Conservation (phyloP, 2,113 vertebrate genomes). For the Caloenas nicobarica region DNA sequence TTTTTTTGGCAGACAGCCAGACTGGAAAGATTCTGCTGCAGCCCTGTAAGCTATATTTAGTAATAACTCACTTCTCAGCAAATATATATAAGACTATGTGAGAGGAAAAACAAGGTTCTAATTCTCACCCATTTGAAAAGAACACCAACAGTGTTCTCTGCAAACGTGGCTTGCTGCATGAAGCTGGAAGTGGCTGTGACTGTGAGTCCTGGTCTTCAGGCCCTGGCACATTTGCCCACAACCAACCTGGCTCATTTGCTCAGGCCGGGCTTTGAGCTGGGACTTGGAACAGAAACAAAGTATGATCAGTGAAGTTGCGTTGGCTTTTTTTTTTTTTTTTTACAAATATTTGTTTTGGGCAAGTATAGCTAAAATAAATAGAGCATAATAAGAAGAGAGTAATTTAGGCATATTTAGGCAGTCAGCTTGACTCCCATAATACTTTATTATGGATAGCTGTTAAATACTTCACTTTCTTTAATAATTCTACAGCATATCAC, state of each 20-base stretch:
- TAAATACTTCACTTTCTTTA: not conserved
- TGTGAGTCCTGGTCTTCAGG: not conserved
- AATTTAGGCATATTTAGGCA: not conserved
- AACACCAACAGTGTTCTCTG: not conserved
- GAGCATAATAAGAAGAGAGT: not conserved
- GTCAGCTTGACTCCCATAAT: not conserved
- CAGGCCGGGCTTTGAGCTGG: not conserved
- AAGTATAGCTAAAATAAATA: conserved; percentile 6
- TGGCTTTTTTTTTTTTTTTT: not conserved
- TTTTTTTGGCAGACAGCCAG: not conserved
- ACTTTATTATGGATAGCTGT: not conserved
- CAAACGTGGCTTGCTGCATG: not conserved
- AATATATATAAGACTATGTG: not conserved
- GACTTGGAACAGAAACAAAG: not conserved
- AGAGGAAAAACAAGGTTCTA: conserved; percentile 22
- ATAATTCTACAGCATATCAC: not conserved
- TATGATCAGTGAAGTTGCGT: not conserved
- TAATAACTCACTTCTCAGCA: not conserved
- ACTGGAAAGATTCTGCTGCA: not conserved
- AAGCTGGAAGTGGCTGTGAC: not conserved
- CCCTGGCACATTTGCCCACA: not conserved
- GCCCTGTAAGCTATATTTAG: not conserved
- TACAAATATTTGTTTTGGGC: not conserved
- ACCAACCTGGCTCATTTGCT: not conserved
- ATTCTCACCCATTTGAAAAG: not conserved